A percentile compares a stretch with the other conserved stretches of the same genome.
Evolutionary conservation across 1,140 invertebrate species (phyloP).

Genomic region (Rhopalosiphum padi): DNA sequence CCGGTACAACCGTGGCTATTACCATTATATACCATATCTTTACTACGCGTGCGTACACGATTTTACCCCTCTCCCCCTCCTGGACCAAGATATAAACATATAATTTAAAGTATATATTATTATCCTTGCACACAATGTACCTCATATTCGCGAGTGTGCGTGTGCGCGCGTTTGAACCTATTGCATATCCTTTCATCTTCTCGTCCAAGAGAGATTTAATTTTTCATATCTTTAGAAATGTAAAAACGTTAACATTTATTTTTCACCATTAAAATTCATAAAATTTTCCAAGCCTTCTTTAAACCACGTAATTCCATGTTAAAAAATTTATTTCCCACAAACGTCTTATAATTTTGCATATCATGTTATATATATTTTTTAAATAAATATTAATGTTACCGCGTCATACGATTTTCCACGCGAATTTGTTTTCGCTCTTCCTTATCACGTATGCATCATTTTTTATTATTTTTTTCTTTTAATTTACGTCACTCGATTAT

Average conservation of each 20-base stretch:
- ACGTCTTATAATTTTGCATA: not conserved
- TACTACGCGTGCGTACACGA: not conserved
- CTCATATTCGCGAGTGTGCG: not conserved
- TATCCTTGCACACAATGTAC: not conserved
- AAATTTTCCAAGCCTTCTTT: not conserved
- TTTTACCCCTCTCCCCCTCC: not conserved
- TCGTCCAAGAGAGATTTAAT: not conserved
- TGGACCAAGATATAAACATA: too few relatives aligned
- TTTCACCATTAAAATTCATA: not conserved
- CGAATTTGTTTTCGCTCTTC: not conserved
- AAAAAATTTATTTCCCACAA: not conserved
- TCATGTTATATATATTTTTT: not conserved
- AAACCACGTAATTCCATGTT: not conserved
- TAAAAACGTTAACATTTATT: not conserved
- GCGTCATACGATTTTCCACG: not conserved
- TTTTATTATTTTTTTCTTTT: not conserved
- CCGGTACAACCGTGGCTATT: not conserved
- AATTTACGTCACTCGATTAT: not conserved
- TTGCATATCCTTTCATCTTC: constrained; percentile 11
- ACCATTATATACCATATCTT: constrained; percentile 24
- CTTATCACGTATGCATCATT: not conserved
- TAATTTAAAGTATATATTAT: not conserved
- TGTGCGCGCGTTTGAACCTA: not conserved
- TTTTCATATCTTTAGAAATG: not conserved
- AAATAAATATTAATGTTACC: not conserved